These are phyloP conservation scores for Buphagus erythrorhynchus DNA, from an alignment of 2,797 vertebrate species.

Conservation along the genomic window DNA sequence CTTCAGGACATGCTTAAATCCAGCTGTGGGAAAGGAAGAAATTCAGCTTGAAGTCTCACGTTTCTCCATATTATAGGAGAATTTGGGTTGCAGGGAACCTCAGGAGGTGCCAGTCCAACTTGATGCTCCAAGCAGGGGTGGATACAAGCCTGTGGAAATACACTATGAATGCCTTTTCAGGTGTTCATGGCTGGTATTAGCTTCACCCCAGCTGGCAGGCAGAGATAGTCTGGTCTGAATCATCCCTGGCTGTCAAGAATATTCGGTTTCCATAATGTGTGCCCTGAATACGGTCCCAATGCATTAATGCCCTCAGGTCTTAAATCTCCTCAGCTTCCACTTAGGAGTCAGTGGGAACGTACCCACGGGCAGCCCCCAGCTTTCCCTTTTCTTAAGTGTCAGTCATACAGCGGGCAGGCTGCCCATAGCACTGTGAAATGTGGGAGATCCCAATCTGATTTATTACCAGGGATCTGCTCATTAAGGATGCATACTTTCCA, in stretches of 20 bases:
- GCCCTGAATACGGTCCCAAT: not conserved
- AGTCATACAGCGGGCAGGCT: not conserved
- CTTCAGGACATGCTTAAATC: not conserved
- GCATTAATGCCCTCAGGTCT: not conserved
- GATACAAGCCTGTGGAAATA: not conserved
- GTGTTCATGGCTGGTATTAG: not conserved
- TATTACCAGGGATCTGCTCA: not conserved
- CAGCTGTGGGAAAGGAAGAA: fast-evolving
- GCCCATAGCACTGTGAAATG: fast-evolving
- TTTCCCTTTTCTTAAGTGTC: not conserved
- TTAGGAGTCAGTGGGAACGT: not conserved
- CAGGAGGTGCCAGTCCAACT: not conserved
- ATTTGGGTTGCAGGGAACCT: not conserved
- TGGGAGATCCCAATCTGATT: not conserved
- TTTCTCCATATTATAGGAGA: not conserved
- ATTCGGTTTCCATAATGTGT: fast-evolving
- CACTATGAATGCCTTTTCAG: not conserved
- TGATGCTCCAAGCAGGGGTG: not conserved
- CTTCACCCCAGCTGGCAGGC: not conserved
- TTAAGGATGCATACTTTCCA: not conserved
- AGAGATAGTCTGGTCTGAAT: not conserved
- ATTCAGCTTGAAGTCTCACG: not conserved
- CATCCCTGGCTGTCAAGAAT: not conserved
- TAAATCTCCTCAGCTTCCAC: not conserved
- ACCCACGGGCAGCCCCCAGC: not conserved